Percentiles rank a stretch among this genome's conserved stretches.
Conservation (phyloP, 2,113 vertebrate genomes). For the Hippoglossus stenolepis region DNA sequence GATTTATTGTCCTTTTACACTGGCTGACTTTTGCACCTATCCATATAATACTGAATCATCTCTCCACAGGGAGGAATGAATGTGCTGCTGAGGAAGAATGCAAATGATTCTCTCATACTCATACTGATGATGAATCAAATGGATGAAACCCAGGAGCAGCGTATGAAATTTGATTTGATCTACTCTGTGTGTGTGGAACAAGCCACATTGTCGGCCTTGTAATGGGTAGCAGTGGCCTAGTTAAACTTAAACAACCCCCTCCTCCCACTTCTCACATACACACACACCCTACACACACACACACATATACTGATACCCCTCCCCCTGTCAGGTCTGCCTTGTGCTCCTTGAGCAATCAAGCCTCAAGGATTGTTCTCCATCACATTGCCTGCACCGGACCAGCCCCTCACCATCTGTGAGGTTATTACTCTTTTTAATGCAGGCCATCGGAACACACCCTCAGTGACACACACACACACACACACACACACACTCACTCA, state of each 20-base stretch:
- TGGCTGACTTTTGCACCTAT: conserved; percentile 78
- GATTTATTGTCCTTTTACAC: conserved; percentile 83
- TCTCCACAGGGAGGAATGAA: conserved; percentile 69
- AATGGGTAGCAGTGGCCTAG: conserved; percentile 75
- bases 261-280: conserved; percentile 47
- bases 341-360: conserved; percentile 84
- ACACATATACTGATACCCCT: conserved; percentile 57
- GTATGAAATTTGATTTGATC: conserved; percentile 80
- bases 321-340: conserved; percentile 79
- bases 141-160: conserved; percentile 75
- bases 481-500: conserved; percentile 39
- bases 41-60: conserved; percentile 81
- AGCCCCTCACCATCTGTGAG: conserved; percentile 82
- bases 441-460: conserved; percentile 69
- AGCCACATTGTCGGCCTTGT: conserved; percentile 75
- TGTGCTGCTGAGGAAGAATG: conserved; percentile 61
- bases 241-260: conserved; percentile 82
- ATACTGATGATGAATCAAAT: conserved; percentile 78
- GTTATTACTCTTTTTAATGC: conserved; percentile 79
- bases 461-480: conserved; percentile 21
- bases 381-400: conserved; percentile 73
- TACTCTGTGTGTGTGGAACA: conserved; percentile 65
- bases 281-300: conserved; percentile 17
- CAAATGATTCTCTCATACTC: conserved; percentile 73
- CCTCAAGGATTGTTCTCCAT: conserved; percentile 81